Conservation (phyloP, 2,888 invertebrate species). For the Leptopilina myrica region DNA sequence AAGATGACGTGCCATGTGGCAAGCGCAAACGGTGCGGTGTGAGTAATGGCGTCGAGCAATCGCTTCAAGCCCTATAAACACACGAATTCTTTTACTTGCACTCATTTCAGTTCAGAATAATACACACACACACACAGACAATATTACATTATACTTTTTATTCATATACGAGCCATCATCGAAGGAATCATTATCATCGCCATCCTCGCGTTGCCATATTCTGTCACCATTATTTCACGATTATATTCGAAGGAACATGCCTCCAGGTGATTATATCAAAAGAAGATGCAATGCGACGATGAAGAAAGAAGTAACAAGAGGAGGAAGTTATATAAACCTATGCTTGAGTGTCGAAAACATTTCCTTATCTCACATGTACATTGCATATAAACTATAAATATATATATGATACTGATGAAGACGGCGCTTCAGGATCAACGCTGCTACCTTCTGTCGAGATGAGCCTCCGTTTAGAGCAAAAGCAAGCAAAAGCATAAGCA, state of each 20-base stretch:
- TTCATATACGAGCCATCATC: slow-evolving; percentile 59
- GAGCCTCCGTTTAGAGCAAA: not conserved
- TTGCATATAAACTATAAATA: not conserved
- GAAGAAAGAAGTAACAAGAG: too few relatives aligned
- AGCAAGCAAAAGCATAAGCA: not conserved
- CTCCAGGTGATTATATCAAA: slow-evolving; percentile 38
- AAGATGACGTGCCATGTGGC: slow-evolving; percentile 66
- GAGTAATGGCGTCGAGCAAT: slow-evolving; percentile 69
- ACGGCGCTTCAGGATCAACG: slow-evolving; percentile 27
- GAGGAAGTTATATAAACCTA: slow-evolving; percentile 49
- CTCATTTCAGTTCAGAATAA: slow-evolving; percentile 27
- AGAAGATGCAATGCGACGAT: slow-evolving; percentile 43
- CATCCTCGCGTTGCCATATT: slow-evolving; percentile 29
- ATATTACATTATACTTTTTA: too few relatives aligned
- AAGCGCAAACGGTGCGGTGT: slow-evolving; percentile 69
- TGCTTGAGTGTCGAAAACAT: slow-evolving; percentile 58
- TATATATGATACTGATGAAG: slow-evolving; percentile 28
- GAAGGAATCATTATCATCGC: slow-evolving; percentile 57
- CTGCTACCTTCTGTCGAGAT: not conserved
- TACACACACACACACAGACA: too few relatives aligned
- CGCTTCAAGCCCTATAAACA: slow-evolving; percentile 65
- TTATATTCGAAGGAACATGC: slow-evolving; percentile 60
- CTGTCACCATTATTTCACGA: slow-evolving; percentile 53
- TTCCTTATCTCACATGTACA: slow-evolving; percentile 51
- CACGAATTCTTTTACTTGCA: slow-evolving; percentile 58